Percentiles rank a stretch among this genome's conserved stretches.
Evolutionary conservation across 2,113 vertebrate genomes (phyloP).

Genomic region (Romanogobio albipinnatus): DNA sequence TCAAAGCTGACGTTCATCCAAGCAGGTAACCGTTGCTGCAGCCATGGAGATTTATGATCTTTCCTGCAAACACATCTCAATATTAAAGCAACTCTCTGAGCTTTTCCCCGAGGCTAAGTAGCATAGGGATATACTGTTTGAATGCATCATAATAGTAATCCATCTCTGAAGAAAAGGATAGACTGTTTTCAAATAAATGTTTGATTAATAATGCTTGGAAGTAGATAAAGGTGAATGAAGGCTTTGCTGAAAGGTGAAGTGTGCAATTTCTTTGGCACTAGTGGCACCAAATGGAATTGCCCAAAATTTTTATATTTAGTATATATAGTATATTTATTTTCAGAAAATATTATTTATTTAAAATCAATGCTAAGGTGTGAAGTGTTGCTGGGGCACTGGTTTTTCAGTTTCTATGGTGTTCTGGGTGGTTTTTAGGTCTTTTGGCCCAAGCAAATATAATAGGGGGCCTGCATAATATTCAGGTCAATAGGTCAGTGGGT

Average conservation of each 20-base stretch:
- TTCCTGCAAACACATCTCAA: slow-evolving; percentile 19
- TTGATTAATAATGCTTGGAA: slow-evolving; percentile 20
- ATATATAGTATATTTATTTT: background rate
- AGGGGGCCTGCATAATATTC: too few relatives aligned
- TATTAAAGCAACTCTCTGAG: slow-evolving; percentile 34
- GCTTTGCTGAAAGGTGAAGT: background rate
- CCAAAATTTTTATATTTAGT: too few relatives aligned
- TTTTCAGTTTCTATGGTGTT: too few relatives aligned
- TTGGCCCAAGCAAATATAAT: too few relatives aligned
- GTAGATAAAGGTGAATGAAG: background rate
- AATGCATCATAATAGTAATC: slow-evolving; percentile 8
- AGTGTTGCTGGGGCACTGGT: background rate
- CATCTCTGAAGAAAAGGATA: slow-evolving; percentile 6
- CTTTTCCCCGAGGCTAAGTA: slow-evolving; percentile 34
- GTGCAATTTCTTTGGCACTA: background rate
- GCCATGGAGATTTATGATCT: slow-evolving; percentile 41
- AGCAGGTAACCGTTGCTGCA: background rate
- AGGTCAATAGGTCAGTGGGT: too few relatives aligned
- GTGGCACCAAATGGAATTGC: too few relatives aligned
- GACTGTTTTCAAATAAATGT: background rate
- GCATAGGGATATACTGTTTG: slow-evolving; percentile 60
- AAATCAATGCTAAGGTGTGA: background rate
- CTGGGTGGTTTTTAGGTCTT: too few relatives aligned
- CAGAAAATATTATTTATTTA: background rate
- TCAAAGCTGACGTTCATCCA: slow-evolving; percentile 29